Evolutionary conservation across 2,113 vertebrate species (phyloP), one percentile per base, ranked within the genome.

Genomic region (Meles meles): DNA sequence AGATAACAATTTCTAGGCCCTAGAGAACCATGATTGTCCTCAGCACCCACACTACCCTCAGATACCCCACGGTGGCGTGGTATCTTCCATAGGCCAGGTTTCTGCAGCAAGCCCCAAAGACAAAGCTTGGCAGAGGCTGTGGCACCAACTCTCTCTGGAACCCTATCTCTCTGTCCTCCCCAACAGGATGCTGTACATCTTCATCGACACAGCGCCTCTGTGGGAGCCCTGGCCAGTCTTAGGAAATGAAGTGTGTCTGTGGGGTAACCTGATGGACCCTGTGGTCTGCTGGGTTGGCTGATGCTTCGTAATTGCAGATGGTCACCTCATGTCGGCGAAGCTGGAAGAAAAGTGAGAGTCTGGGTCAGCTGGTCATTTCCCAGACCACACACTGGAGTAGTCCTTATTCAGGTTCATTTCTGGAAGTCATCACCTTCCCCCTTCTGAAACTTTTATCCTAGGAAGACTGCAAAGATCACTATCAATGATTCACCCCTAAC

Each of bases 221-320:
- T 86, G 90, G 96, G 96, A 96, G 83, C 90, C 90, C 23, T 27
- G 85, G 90, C 52, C 65, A 61, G 61, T 67, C 88, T 95, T 98
- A 98, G 95, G 99, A 99, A 98, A 99, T 99, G 98, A 99, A 99
- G 96, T 99, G 99, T 42, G 99, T 99, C 97, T 99, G 99, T 0
- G 99, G 99, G 42, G 99, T 99, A 96, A 99, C 98, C 39, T 98
- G 99, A 88, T 99, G 99, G 97, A 99, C 42, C 98, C 98, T 99
- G 98, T 99, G 99, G 98, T 99, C 99, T 3, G 99, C 99, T 2
- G 99, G 99, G 98, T 99, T 99, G 4, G 99, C 99, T 0, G 99
- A 92, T 0, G 99, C 99, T 97, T 99, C 99, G 1, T 99, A 99
- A 98, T 99, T 99, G 98, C 99, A 99, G 99, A 99, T 99, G 15